Evolutionary conservation across 2,888 invertebrate genomes (phyloP), one percentile per base, ranked within the genome.

Genomic region (Agriopis marginaria): DNA sequence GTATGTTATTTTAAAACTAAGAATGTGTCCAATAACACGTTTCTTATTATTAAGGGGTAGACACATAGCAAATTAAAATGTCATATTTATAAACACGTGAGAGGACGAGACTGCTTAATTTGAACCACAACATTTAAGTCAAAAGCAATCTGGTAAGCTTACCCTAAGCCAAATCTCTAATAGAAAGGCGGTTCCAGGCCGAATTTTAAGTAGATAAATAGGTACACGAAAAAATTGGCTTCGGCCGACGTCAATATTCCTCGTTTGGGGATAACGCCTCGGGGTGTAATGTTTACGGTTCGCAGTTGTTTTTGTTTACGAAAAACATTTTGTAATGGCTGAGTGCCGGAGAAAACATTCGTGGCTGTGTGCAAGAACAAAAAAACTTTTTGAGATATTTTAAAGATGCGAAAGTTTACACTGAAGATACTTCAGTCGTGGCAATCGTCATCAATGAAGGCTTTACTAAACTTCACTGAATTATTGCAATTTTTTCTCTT

Each of bases 161-260:
- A 60, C 62, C 51, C 61, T 17, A 58, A 60, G 44, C 59, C 53
- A 60, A 61, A 61, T 50, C 50, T 51, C 11, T 55, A 55, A 60
- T 60, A 64, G 64, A 64, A 55, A 47, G 50, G n/a, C 40, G 39
- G 51, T 49, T 56, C 44, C 42, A 5, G 11, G 53, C 60, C 32
- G 65, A 56, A 65, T 69, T 65, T 69, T 51, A 65, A 69, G 56
- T 58, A 53, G 65, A 44, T 59, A 68, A 63, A 63, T 68, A 45
- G 58, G 11, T 44, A 63, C 7, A 55, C 14, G 42, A 12, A 55
- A 49, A 61, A 49, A 59, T 45, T 56, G 53, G 45, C 40, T 68
- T 62, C 17, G 23, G 40, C 39, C 23, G 12, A 53, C 45, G 39
- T 55, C 60, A 60, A 44, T 55, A 53, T 55, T 50, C 23, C 63